These are phyloP conservation scores for Turritopsis dohrnii DNA, from an alignment of 30 jellyfish, hydroid and myxozoan species.

Conservation along the genomic window DNA sequence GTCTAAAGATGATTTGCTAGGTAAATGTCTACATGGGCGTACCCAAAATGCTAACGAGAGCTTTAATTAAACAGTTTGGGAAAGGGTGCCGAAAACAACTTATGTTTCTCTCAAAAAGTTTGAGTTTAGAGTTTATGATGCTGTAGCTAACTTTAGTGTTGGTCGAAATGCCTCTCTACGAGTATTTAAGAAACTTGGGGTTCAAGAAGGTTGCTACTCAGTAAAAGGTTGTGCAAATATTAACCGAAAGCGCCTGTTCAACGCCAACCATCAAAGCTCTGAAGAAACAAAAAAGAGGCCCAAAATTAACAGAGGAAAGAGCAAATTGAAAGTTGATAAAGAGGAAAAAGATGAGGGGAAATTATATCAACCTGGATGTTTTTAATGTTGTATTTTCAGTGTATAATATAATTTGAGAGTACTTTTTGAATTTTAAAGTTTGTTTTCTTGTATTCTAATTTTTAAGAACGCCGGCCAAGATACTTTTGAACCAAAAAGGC, in stretches of 20 bases:
- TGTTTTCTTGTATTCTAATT: background rate
- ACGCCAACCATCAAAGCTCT: background rate
- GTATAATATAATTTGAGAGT: no score
- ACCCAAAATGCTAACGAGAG: conserved; percentile 44
- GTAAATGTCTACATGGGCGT: conserved; percentile 40
- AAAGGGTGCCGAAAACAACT: conserved; percentile 32
- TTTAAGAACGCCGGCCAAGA: background rate
- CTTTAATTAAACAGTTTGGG: conserved; percentile 32
- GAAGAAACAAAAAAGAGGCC: conserved; percentile 17
- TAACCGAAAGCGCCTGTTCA: conserved; percentile 12
- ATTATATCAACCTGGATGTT: background rate
- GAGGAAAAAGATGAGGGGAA: no score
- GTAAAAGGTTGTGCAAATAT: conserved; percentile 13
- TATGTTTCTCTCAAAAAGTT: background rate
- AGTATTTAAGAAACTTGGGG: background rate
- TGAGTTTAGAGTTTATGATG: conserved; percentile 33
- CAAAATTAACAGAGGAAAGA: conserved; percentile 21
- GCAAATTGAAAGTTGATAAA: background rate
- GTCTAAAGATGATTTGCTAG: conserved; percentile 3
- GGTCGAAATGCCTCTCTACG: conserved; percentile 27
- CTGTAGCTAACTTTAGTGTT: conserved; percentile 24
- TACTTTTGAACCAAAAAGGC: background rate
- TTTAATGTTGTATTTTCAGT: background rate
- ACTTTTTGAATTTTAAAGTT: no score
- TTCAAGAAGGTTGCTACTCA: conserved; percentile 16